Evolutionary conservation across 1,140 invertebrate genomes (phyloP), one percentile per base, ranked within the genome.

Genomic region (Tetramorium simillimum): DNA sequence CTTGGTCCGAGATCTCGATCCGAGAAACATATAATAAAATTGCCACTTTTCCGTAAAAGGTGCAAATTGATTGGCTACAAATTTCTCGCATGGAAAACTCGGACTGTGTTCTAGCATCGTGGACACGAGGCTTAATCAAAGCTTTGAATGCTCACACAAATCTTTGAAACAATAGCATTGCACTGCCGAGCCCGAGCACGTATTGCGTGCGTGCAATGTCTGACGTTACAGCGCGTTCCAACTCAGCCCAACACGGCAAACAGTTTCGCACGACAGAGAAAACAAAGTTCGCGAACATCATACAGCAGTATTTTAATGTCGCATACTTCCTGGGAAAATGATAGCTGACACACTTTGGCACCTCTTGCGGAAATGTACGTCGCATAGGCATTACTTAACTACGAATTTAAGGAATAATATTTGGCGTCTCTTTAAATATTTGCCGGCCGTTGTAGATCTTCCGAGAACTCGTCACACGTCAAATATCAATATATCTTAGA

Each of bases 381-480:
- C 70, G 43, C 43, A n/a, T 46, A 51, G 53, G 46, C 70, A 40
- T 88, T 82, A 33, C 40, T n/a, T 56, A 76, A 84, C n/a, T 9
- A 70, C 63, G 58, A 53, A 86, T 90, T 75, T 46, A 86, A 60
- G 76, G 82, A 89, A 89, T 78, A 91, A 87, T 89, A 89, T 90
- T 90, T 87, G 60, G 56, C 10, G 37, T 85, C 65, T 87, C 73
- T 3, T 58, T 53, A 85, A 90, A 90, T 49, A 87, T 90, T 90
- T 88, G 75, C 53, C 33, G 7, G 33, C 12, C 21, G 14, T 88
- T 80, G 49, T 56, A 43, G 58, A 56, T 49, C 28, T 90, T 89
- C 80, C 16, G 28, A 76, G 86, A 90, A 88, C 16, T 53, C 60
- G 33, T 75, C 43, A 10, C 40, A 43, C 24, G 28, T 43, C 63